Evolutionary conservation across 2,888 invertebrate species (phyloP).

Genomic region (Caenorhabditis zanzibari): DNA sequence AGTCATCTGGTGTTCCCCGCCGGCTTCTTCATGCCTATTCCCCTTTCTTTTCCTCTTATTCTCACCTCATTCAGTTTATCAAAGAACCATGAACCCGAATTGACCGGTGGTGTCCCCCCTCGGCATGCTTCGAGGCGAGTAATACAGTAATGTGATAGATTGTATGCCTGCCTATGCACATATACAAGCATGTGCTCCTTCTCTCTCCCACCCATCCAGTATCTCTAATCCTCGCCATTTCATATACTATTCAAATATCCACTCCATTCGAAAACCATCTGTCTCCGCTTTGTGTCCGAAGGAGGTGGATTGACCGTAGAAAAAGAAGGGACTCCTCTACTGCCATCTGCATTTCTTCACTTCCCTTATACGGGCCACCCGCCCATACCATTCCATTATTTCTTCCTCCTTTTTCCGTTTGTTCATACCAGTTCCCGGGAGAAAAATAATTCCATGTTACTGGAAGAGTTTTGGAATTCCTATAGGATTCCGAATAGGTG

Average conservation of each 20-base stretch:
- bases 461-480: background rate
- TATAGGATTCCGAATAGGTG: background rate
- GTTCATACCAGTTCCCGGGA: background rate
- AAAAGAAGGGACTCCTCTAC: slow-evolving; percentile 13
- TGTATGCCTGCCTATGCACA: slow-evolving; percentile 52
- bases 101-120: slow-evolving; percentile 1
- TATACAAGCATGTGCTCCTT: slow-evolving; percentile 54
- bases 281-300: slow-evolving; percentile 39
- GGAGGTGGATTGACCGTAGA: slow-evolving; percentile 59
- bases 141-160: slow-evolving; percentile 65
- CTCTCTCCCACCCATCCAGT: slow-evolving; percentile 1
- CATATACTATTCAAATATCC: slow-evolving; percentile 36
- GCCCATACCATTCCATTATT: slow-evolving; percentile 51
- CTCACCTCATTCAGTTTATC: slow-evolving; percentile 35
- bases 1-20: background rate
- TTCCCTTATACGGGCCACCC: slow-evolving; percentile 4
- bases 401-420: slow-evolving; percentile 13
- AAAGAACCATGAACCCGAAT: slow-evolving; percentile 35
- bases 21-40: slow-evolving; percentile 7
- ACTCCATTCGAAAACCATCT: slow-evolving; percentile 65
- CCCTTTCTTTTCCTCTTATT: slow-evolving; percentile 4
- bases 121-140: slow-evolving; percentile 14
- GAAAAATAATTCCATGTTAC: slow-evolving; percentile 26
- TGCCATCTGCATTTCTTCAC: slow-evolving; percentile 67
- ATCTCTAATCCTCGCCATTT: slow-evolving; percentile 12